Conservation (phyloP, 2,888 invertebrate genomes). For the Chironomus tentans region DNA sequence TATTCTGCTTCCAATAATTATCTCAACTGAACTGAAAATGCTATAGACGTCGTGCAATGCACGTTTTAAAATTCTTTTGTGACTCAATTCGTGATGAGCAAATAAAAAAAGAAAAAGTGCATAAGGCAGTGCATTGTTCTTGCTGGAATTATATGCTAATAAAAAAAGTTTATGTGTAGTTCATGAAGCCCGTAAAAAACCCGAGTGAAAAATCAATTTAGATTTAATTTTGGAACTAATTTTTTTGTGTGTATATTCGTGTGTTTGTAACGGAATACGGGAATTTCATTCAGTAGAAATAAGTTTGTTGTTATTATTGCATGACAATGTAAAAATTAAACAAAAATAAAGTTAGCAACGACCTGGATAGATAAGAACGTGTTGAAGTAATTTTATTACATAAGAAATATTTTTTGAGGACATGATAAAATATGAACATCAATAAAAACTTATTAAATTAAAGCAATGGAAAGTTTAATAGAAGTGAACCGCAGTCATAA, state of each 20-base stretch:
- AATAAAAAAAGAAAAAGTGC: too few species aligned
- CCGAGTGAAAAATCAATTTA: constrained; percentile 13
- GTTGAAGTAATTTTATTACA: background rate
- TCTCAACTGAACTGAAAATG: too few species aligned
- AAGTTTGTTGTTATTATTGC: background rate
- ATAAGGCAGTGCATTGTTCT: background rate
- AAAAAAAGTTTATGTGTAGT: background rate
- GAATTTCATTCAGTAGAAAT: background rate
- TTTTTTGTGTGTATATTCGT: background rate
- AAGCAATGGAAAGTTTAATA: background rate
- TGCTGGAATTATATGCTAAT: background rate
- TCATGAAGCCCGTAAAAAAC: background rate
- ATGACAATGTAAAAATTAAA: background rate
- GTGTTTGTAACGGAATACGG: background rate
- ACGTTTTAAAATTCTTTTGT: too few species aligned
- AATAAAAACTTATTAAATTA: background rate
- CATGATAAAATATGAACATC: too few species aligned
- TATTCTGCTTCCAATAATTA: too few species aligned
- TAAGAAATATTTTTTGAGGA: too few species aligned
- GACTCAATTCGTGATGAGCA: too few species aligned
- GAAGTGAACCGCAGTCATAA: background rate
- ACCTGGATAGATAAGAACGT: background rate
- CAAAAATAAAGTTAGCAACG: background rate
- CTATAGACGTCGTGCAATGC: too few species aligned
- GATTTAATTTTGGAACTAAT: constrained; percentile 20